Evolutionary conservation across 2,888 invertebrate genomes (phyloP).

Genomic region (Dioctria rufipes): DNA sequence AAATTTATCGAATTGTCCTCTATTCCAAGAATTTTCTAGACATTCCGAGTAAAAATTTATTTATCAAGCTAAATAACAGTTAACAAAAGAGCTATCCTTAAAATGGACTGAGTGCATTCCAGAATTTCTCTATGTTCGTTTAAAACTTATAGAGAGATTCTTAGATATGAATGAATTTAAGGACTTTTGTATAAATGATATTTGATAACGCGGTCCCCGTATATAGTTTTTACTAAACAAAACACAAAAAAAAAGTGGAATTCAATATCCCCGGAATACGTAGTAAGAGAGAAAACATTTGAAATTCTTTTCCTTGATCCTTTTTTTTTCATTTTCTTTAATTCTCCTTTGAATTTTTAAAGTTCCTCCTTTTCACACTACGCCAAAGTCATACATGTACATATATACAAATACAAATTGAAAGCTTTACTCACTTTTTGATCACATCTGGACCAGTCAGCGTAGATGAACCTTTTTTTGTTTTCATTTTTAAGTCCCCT

Average conservation of each 20-base stretch:
- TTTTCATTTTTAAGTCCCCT: conserved; percentile 28
- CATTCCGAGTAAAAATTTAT: conserved; percentile 14
- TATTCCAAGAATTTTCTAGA: neutral
- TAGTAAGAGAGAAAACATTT: neutral
- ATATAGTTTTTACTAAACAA: neutral
- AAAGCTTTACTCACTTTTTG: conserved; percentile 15
- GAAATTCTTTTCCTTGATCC: conserved; percentile 11
- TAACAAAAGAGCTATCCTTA: neutral
- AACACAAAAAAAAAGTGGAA: neutral
- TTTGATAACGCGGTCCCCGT: too few relatives aligned
- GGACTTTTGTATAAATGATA: neutral
- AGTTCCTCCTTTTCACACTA: conserved; percentile 13
- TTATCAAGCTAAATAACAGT: conserved; percentile 14
- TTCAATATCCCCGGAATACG: too few relatives aligned
- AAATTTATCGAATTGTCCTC: conserved; percentile 16
- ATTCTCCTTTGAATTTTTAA: conserved; percentile 11
- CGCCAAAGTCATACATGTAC: neutral
- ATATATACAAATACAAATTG: conserved; percentile 14
- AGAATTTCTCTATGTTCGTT: neutral
- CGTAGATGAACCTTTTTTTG: conserved; percentile 20
- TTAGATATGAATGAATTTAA: neutral
- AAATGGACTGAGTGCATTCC: neutral
- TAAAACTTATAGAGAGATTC: too few relatives aligned
- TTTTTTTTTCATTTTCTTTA: conserved; percentile 15
- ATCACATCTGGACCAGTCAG: conserved; percentile 26